Base-by-base conservation (phyloP, 1,140 invertebrate genomes). In the Drosophila rhopaloa region DNA sequence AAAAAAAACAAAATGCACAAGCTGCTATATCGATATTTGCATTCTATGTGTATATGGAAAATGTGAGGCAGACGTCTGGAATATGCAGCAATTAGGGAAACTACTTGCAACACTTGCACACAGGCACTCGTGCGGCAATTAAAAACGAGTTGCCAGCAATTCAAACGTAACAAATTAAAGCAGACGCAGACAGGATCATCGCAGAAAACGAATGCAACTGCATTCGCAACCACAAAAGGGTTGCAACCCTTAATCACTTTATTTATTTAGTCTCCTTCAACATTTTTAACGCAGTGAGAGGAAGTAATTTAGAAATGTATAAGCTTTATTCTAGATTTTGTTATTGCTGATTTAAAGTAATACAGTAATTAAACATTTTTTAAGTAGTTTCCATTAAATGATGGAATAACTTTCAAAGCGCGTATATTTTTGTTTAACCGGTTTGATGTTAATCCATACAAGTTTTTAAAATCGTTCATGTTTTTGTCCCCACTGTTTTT, bases 51-150 rank as follows among this genome's bases (percentile, higher is more conserved):
- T n/a, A 13, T 48, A 14, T 9, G 3, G 47, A 48, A 65, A 35
- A 32, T 46, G 19, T 9, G 41, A 24, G 72, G 57, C 63, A 63
- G 41, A 46, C 38, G 61, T 79, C 67, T 75, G 76, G 46, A 66
- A 78, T 68, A 60, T 81, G 81, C 81, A 85, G 77, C 81, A 84
- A 74, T 71, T 75, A 75, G 43, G 29, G 41, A 44, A 74, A 75
- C 50, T 62, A 43, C 57, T 62, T 62, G 67, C 67, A 71, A 27
- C 43, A 70, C 62, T 68, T 44, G 67, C 63, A 68, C 66, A 55
- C 29, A 41, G 43, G 51, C 47, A 46, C 65, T 58, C 67, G 51
- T 71, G 65, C 65, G 50, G 58, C 70, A 74, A 76, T 53, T 65
- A 76, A 76, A 76, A 76, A 76, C 50, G 53, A 76, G 72, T 68